Conservation (phyloP, 2,113 vertebrate species). For the Eupsittula cactorum region DNA sequence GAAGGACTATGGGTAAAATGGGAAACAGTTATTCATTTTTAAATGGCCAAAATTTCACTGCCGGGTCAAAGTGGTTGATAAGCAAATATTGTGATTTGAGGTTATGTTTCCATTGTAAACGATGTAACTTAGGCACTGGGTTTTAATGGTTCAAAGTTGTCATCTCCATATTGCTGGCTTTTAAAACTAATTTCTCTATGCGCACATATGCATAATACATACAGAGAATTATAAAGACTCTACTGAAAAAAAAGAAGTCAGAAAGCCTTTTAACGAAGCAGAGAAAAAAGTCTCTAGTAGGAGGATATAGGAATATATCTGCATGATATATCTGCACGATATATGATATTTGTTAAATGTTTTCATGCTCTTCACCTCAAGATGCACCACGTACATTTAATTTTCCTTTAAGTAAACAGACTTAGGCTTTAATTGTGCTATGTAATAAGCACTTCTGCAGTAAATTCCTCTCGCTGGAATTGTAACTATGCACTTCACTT, state of each 20-base stretch:
- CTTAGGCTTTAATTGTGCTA: background rate
- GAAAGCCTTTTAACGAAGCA: background rate
- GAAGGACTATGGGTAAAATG: background rate
- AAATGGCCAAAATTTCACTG: background rate
- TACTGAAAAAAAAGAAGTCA: background rate
- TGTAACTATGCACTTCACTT: slow-evolving; percentile 2
- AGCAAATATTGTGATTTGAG: background rate
- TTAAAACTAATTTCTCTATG: background rate
- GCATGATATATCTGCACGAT: background rate
- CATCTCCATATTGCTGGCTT: background rate
- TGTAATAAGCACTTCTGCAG: background rate
- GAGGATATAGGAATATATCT: background rate
- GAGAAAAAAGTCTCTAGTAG: background rate
- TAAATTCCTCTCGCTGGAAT: background rate
- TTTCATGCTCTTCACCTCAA: background rate
- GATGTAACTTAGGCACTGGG: background rate
- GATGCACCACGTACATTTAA: background rate
- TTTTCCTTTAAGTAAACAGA: background rate
- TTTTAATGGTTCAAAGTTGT: background rate
- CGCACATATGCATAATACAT: background rate
- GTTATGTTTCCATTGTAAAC: background rate
- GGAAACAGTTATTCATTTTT: background rate
- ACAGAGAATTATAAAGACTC: background rate
- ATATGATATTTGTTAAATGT: background rate
- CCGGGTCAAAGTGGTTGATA: background rate